Percentiles rank a stretch among this genome's conserved stretches.
Conservation (phyloP, 1,140 invertebrate species). For the Akabosia matsudoensis region DNA sequence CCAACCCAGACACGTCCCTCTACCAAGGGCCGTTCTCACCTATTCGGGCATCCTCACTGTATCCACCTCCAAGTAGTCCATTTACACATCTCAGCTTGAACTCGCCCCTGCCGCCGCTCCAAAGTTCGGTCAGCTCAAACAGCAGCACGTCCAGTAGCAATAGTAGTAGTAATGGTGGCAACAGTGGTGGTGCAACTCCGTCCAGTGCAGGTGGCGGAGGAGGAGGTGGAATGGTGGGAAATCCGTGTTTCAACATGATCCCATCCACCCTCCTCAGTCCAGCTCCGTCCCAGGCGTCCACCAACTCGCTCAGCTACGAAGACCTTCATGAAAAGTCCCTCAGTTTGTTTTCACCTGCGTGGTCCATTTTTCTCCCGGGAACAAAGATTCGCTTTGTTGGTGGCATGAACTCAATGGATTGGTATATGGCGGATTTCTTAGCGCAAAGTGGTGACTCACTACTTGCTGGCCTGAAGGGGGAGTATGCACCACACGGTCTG, state of each 20-base stretch:
- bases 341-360: constrained; percentile 40
- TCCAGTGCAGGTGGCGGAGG: neutral
- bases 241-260: constrained; percentile 46
- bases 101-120: constrained; percentile 26
- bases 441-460: constrained; percentile 38
- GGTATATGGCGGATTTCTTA: constrained; percentile 41
- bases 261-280: constrained; percentile 49
- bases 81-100: constrained; percentile 43
- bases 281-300: constrained; percentile 50
- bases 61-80: constrained; percentile 43
- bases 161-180: neutral
- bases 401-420: constrained; percentile 43
- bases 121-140: neutral
- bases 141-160: neutral
- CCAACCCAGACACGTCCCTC: constrained; percentile 43
- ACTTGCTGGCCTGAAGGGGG: constrained; percentile 42
- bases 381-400: constrained; percentile 48
- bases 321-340: constrained; percentile 47
- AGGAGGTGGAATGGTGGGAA: constrained; percentile 8
- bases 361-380: constrained; percentile 49
- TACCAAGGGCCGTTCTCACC: constrained; percentile 47
- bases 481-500: constrained; percentile 47
- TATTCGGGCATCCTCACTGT: constrained; percentile 33
- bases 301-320: constrained; percentile 50
- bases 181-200: neutral